Conservation (phyloP, 1,140 invertebrate species). For the Coenobita brevimanus region DNA sequence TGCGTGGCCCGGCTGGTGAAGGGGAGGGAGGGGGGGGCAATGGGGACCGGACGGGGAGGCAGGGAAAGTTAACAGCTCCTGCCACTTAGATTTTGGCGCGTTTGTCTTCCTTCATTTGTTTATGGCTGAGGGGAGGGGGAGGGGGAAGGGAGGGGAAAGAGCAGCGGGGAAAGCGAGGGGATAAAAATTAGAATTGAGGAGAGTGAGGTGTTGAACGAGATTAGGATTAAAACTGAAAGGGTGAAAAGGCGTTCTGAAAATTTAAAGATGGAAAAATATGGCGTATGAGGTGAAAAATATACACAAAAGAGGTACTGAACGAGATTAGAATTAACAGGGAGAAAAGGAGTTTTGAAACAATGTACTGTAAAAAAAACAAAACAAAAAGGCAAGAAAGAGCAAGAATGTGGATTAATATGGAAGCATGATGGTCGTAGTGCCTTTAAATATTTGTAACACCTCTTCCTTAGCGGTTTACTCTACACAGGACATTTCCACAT, state of each 20-base stretch:
- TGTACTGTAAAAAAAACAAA: too few relatives aligned
- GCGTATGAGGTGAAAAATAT: not conserved
- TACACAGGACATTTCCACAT: not conserved
- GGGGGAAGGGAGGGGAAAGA: not conserved
- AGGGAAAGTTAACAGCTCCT: slow-evolving; percentile 57
- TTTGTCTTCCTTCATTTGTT: slow-evolving; percentile 60
- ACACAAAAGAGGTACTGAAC: too few relatives aligned
- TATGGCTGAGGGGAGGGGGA: not conserved
- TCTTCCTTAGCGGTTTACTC: too few relatives aligned
- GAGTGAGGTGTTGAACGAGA: not conserved
- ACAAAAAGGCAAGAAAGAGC: too few relatives aligned
- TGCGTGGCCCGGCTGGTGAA: slow-evolving; percentile 40
- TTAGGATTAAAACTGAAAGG: not conserved
- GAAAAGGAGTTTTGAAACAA: too few relatives aligned
- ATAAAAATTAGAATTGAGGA: not conserved
- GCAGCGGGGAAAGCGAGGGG: not conserved
- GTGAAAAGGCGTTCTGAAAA: not conserved
- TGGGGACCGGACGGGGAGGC: slow-evolving; percentile 35
- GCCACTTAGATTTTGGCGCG: slow-evolving; percentile 57
- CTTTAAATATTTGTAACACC: not conserved
- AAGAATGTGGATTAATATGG: too few relatives aligned
- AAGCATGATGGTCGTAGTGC: too few relatives aligned
- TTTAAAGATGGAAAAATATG: not conserved
- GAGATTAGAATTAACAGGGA: too few relatives aligned
- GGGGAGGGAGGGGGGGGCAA: not conserved